Evolutionary conservation across 1,140 invertebrate species (phyloP).

Genomic region (Camponotus floridanus): DNA sequence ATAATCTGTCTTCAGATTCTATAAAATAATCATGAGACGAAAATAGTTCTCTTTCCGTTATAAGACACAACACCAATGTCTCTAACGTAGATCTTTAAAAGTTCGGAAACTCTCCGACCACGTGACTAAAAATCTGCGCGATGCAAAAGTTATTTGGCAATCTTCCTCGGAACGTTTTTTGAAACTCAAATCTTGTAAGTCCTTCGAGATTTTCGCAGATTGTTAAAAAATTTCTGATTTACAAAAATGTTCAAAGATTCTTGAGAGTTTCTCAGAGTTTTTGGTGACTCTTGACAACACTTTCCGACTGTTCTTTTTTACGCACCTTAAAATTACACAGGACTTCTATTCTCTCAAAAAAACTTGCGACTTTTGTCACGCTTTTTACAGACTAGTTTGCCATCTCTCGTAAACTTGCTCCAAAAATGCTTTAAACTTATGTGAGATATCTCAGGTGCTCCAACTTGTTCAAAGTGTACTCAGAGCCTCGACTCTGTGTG

Average conservation of each 20-base stretch:
- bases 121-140: constrained; percentile 50
- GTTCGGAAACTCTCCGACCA: constrained; percentile 20
- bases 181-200: constrained; percentile 4
- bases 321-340: constrained; percentile 28
- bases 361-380: constrained; percentile 12
- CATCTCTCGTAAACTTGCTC: constrained; percentile 43
- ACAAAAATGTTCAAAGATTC: constrained; percentile 13
- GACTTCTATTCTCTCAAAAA: constrained; percentile 11
- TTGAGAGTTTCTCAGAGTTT: not conserved
- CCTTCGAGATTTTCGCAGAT: constrained; percentile 13
- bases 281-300: constrained; percentile 26
- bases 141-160: constrained; percentile 27
- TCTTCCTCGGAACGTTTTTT: not conserved
- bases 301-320: constrained; percentile 12
- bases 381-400: constrained; percentile 34
- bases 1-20: not conserved
- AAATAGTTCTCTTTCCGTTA: not conserved
- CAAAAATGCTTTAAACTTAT: constrained; percentile 31
- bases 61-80: not conserved
- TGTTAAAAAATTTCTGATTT: constrained; percentile 14
- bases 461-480: constrained; percentile 8
- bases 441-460: constrained; percentile 43
- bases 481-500: constrained; percentile 18
- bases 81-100: not conserved
- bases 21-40: not conserved